A percentile compares a stretch with the other conserved stretches of the same genome.
Conservation (phyloP, 2,888 invertebrate species). For the Esperia sulphurella region DNA sequence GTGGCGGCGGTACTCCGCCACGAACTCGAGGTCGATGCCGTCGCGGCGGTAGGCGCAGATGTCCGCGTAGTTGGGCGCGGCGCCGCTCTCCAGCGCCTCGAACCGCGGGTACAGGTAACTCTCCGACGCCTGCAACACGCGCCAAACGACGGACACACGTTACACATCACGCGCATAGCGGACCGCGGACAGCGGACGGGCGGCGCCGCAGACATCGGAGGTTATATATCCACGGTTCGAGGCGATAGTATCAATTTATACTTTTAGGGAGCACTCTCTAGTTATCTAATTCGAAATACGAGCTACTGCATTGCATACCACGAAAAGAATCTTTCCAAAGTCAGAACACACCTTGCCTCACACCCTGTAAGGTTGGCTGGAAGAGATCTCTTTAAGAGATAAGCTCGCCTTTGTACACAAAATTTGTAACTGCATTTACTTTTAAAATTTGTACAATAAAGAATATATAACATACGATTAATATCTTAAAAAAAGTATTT, state of each 20-base stretch:
- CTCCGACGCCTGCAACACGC: conserved; percentile 53
- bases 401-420: too few species aligned
- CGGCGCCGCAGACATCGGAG: not conserved
- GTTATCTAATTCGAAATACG: too few species aligned
- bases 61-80: conserved; percentile 62
- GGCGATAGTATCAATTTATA: not conserved
- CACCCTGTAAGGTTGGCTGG: too few species aligned
- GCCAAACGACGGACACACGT: not conserved
- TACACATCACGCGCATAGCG: not conserved
- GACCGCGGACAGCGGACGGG: not conserved
- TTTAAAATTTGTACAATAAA: too few species aligned
- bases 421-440: too few species aligned
- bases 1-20: conserved; percentile 57
- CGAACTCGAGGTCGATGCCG: conserved; percentile 64
- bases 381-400: too few species aligned
- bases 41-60: conserved; percentile 56
- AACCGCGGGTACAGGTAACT: conserved; percentile 75
- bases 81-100: conserved; percentile 71
- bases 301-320: too few species aligned
- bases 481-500: too few species aligned
- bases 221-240: not conserved
- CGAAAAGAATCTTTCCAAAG: too few species aligned
- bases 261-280: not conserved
- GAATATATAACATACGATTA: too few species aligned
- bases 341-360: too few species aligned